A percentile compares a stretch with the other conserved stretches of the same genome.
Conservation (phyloP, 2,797 vertebrate species). For the Nyctalus aviator region DNA sequence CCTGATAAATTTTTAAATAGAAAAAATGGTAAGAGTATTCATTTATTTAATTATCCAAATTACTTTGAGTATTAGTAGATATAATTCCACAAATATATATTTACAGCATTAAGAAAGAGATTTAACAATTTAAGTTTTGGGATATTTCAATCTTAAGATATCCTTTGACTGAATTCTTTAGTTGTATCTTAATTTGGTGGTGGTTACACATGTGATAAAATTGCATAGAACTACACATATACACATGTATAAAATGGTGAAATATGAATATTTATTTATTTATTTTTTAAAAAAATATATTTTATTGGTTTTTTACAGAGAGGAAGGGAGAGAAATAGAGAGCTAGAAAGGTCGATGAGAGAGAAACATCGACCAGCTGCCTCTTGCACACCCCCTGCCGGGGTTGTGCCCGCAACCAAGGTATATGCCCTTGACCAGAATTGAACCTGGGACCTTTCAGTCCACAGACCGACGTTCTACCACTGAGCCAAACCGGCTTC, state of each 20-base stretch:
- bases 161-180: not conserved
- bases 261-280: not conserved
- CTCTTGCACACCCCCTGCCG: too few relatives aligned
- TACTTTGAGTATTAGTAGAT: not conserved
- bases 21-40: not conserved
- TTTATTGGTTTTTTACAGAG: too few relatives aligned
- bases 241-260: not conserved
- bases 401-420: too few relatives aligned
- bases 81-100: not conserved
- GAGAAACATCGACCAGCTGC: too few relatives aligned
- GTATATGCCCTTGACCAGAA: too few relatives aligned
- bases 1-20: not conserved
- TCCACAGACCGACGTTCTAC: too few relatives aligned
- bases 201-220: not conserved
- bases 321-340: too few relatives aligned
- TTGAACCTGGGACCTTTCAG: too few relatives aligned
- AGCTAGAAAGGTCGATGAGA: too few relatives aligned
- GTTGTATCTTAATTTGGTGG: not conserved
- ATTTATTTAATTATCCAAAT: not conserved
- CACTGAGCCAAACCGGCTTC: too few relatives aligned
- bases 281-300: too few relatives aligned
- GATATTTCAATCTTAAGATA: conserved; percentile 34
- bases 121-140: not conserved
- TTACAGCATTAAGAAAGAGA: not conserved
- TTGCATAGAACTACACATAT: not conserved